Evolutionary conservation across 2,113 vertebrate genomes (phyloP).

Genomic region (Eulemur macaco): DNA sequence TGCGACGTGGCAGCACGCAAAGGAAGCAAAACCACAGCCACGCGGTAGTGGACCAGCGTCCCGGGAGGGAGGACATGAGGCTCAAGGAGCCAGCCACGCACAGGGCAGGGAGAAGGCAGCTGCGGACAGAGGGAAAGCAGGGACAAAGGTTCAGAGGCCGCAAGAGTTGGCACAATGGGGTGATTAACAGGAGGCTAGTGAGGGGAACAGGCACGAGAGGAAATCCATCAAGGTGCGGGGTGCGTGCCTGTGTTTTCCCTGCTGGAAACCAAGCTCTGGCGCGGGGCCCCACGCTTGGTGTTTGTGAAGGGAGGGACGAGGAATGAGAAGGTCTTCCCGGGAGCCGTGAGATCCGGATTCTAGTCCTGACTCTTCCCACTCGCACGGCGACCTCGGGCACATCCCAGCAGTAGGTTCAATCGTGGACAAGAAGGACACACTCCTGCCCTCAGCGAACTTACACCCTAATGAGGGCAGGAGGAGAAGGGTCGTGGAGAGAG

Average conservation of each 20-base stretch:
- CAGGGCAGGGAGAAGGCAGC: background rate
- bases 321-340: background rate
- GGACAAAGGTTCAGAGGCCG: background rate
- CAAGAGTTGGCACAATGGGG: background rate
- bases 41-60: fast-evolving
- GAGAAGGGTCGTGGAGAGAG: background rate
- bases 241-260: background rate
- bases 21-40: background rate
- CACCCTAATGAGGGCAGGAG: background rate
- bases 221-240: background rate
- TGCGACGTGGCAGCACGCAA: background rate
- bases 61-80: background rate
- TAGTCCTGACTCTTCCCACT: background rate
- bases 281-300: too few relatives aligned
- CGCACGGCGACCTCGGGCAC: background rate
- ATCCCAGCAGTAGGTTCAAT: background rate
- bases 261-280: background rate
- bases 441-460: background rate
- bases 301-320: background rate
- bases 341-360: background rate
- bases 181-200: too few relatives aligned
- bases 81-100: background rate
- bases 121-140: background rate
- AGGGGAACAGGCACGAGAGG: background rate
- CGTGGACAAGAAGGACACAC: background rate